Evolutionary conservation across 1,140 invertebrate species (phyloP).

Genomic region (Amyelois transitella): DNA sequence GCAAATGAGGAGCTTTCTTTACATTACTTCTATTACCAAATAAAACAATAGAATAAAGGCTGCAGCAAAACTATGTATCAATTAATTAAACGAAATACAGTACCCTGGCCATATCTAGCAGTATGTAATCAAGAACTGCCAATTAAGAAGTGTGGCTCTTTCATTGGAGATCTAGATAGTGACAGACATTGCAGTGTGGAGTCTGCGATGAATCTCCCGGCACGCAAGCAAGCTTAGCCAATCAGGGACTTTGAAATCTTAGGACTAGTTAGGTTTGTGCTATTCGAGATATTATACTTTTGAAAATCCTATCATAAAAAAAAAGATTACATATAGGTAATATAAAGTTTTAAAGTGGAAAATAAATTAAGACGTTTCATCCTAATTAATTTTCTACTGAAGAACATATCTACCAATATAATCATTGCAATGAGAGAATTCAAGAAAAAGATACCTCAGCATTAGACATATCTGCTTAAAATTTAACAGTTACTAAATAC

Average conservation of each 20-base stretch:
- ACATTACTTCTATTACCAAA: too few relatives aligned
- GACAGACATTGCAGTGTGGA: conserved; percentile 6
- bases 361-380: too few relatives aligned
- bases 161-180: conserved; percentile 31
- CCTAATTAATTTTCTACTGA: too few relatives aligned
- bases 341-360: too few relatives aligned
- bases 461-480: too few relatives aligned
- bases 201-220: conserved; percentile 24
- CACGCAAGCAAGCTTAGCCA: conserved; percentile 20
- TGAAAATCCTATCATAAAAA: too few relatives aligned
- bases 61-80: not conserved
- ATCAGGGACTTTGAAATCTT: not conserved
- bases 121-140: conserved; percentile 22
- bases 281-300: not conserved
- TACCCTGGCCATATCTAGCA: not conserved
- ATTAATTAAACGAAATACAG: not conserved
- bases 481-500: too few relatives aligned
- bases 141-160: conserved; percentile 33
- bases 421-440: too few relatives aligned
- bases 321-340: too few relatives aligned
- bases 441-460: too few relatives aligned
- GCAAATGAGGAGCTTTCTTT: too few relatives aligned
- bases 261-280: not conserved
- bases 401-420: too few relatives aligned
- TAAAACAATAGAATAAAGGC: not conserved